Evolutionary conservation across 2,113 vertebrate genomes (phyloP).

Genomic region (Ciconia stormi): DNA sequence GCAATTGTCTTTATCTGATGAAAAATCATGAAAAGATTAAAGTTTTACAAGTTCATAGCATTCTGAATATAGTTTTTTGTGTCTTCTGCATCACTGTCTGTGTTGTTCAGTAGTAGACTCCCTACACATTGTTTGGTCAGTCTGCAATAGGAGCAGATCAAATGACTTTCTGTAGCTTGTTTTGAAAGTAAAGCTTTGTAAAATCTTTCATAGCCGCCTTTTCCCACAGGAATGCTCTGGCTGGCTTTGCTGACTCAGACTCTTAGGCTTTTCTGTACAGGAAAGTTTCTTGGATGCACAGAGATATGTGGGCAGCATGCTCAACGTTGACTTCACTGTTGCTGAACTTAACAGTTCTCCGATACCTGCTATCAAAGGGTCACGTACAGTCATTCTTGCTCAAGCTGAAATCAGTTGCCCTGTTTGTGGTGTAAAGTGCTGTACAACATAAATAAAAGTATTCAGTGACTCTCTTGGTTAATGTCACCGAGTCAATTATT

Average conservation of each 20-base stretch:
- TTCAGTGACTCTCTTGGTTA: background rate
- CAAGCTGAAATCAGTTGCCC: background rate
- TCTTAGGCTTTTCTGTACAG: background rate
- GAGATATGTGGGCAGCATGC: background rate
- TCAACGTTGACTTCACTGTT: background rate
- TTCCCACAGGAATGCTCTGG: background rate
- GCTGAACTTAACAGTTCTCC: background rate
- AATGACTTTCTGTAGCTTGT: background rate
- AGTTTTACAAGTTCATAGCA: background rate
- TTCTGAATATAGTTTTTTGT: background rate
- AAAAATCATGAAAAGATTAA: background rate
- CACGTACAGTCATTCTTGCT: accelerated
- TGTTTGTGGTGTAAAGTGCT: background rate
- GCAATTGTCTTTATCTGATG: background rate
- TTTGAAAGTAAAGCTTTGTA: background rate
- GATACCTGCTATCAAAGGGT: background rate
- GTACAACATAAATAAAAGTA: background rate
- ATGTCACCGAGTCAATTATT: background rate
- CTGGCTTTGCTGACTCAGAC: background rate
- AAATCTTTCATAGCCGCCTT: background rate
- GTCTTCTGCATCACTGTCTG: accelerated
- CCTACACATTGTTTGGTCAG: background rate
- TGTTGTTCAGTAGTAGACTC: background rate
- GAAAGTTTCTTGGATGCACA: background rate
- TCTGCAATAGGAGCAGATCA: background rate